phyloP scores from a whole-genome alignment of 2,113 vertebrate genomes.

The Madoqua kirkii region DNA sequence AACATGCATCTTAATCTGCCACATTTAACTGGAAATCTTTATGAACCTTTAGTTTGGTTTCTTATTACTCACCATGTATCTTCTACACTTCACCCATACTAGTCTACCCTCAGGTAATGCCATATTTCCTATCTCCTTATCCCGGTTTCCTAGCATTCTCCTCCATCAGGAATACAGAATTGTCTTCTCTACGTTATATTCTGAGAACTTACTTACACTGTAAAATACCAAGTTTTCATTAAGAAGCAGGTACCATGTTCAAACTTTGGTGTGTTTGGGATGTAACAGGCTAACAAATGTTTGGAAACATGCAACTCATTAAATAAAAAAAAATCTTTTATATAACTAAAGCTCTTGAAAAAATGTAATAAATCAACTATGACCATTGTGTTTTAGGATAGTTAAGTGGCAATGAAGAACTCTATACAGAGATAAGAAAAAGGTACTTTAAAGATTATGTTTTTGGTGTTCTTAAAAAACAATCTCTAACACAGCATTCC shows the following conservation, averaged over 20 bases:
- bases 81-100: neutral
- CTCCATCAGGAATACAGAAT: neutral
- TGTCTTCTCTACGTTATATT: neutral
- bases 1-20: neutral
- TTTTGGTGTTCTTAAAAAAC: neutral
- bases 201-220: neutral
- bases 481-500: neutral
- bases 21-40: constrained; percentile 17
- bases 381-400: neutral
- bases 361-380: neutral
- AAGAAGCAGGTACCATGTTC: neutral
- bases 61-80: neutral
- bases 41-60: constrained; percentile 15
- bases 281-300: neutral
- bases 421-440: neutral
- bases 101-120: neutral
- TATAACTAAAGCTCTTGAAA: neutral
- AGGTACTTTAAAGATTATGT: neutral
- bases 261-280: neutral
- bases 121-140: neutral
- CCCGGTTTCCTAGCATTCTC: neutral
- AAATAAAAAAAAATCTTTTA: neutral
- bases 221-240: constrained; percentile 33
- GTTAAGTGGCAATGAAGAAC: neutral
- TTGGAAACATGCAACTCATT: neutral